Conservation (phyloP, 1,140 invertebrate genomes). For the Pseudoatta argentina region DNA sequence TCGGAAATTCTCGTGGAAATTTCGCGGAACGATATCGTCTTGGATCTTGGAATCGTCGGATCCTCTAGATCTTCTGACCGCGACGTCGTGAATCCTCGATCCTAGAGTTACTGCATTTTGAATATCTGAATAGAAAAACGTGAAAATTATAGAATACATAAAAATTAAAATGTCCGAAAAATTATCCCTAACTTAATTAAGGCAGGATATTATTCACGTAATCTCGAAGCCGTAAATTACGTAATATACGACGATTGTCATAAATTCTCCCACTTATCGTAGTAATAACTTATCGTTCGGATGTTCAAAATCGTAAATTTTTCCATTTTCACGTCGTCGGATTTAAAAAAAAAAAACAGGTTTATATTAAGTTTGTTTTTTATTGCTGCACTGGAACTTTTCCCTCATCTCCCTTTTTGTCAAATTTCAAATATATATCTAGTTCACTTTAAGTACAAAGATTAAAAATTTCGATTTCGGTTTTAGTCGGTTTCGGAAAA, state of each 20-base stretch:
- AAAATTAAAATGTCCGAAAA: background rate
- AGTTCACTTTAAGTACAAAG: too few species aligned
- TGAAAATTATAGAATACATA: background rate
- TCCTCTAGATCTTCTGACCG: conserved; percentile 3
- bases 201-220: background rate
- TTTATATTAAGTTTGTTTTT: background rate
- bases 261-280: too few species aligned
- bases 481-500: too few species aligned
- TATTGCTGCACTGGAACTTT: too few species aligned
- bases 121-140: background rate
- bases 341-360: too few species aligned
- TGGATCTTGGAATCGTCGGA: background rate
- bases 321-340: background rate
- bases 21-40: conserved; percentile 34
- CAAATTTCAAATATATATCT: too few species aligned
- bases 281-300: too few species aligned
- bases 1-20: conserved; percentile 21
- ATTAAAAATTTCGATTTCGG: too few species aligned
- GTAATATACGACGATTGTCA: background rate
- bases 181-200: conserved; percentile 1
- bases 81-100: conserved; percentile 3
- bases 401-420: too few species aligned
- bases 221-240: background rate
- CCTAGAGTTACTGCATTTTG: background rate
- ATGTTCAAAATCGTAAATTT: background rate